Percentiles rank a stretch among this genome's conserved stretches.
These are phyloP conservation scores for Mythimna lalbum DNA, from an alignment of 2,888 invertebrate genomes.

Conservation along the genomic window DNA sequence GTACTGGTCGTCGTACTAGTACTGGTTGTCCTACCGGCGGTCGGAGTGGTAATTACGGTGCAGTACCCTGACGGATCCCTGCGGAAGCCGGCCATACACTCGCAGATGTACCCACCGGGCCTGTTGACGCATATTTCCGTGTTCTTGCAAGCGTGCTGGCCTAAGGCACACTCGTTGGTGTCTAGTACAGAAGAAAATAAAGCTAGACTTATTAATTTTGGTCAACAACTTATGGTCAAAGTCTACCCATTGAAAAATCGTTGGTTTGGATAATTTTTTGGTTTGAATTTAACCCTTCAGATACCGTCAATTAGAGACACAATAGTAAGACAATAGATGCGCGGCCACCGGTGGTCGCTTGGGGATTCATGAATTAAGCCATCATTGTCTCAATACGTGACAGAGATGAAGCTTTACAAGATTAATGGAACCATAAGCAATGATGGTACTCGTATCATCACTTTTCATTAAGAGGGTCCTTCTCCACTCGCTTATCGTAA, in stretches of 20 bases:
- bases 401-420: too few species aligned
- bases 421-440: too few species aligned
- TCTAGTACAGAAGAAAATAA: slow-evolving; percentile 87
- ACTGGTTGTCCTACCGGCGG: slow-evolving; percentile 63
- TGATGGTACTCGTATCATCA: too few species aligned
- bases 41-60: slow-evolving; percentile 61
- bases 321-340: too few species aligned
- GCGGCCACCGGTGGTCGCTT: too few species aligned
- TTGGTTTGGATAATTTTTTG: too few species aligned
- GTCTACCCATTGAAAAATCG: neutral
- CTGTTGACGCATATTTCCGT: slow-evolving; percentile 72
- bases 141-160: slow-evolving; percentile 74
- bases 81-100: slow-evolving; percentile 94
- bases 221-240: neutral
- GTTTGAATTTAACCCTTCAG: too few species aligned
- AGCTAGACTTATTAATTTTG: neutral
- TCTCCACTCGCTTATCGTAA: too few species aligned
- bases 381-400: too few species aligned
- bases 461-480: too few species aligned
- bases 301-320: too few species aligned
- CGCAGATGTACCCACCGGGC: slow-evolving; percentile 95
- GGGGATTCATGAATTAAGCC: too few species aligned
- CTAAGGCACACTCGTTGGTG: slow-evolving; percentile 93
- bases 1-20: slow-evolving; percentile 61
- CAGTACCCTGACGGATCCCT: slow-evolving; percentile 90